These are phyloP conservation scores for Chaetodon trifascialis DNA, from an alignment of 2,113 vertebrate genomes.

Conservation along the genomic window DNA sequence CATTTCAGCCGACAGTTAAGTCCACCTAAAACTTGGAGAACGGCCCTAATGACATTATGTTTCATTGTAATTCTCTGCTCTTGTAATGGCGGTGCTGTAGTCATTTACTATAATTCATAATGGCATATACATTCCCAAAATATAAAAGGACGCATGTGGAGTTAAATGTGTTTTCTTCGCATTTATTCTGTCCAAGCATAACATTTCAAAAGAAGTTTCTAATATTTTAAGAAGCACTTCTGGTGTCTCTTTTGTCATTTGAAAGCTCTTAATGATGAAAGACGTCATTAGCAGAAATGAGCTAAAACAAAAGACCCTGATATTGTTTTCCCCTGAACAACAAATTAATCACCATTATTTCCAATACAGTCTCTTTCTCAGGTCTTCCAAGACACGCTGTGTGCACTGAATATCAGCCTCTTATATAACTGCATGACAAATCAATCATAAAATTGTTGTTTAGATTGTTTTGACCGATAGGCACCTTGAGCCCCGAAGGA, in stretches of 20 bases:
- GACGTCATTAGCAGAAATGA: constrained; percentile 48
- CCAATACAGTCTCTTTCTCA: constrained; percentile 14
- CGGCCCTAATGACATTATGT: constrained; percentile 65
- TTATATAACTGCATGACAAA: constrained; percentile 77
- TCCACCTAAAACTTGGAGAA: constrained; percentile 72
- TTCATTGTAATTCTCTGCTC: constrained; percentile 67
- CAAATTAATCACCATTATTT: constrained; percentile 37
- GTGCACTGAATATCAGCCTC: constrained; percentile 43
- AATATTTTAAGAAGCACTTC: constrained; percentile 30
- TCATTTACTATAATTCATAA: constrained; percentile 56
- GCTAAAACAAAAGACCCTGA: constrained; percentile 16
- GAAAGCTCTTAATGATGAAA: constrained; percentile 23
- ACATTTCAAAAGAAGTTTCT: neutral
- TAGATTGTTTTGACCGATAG: constrained; percentile 72
- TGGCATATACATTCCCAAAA: constrained; percentile 56
- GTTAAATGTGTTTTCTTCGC: constrained; percentile 31
- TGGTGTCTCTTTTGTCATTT: constrained; percentile 31
- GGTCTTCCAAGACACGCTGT: constrained; percentile 31
- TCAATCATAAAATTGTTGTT: constrained; percentile 76
- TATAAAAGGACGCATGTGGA: constrained; percentile 39
- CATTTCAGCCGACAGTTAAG: constrained; percentile 70
- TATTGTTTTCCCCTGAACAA: constrained; percentile 28
- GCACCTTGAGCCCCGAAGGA: constrained; percentile 64
- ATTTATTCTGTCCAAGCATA: constrained; percentile 3
- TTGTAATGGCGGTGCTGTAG: constrained; percentile 21